Evolutionary conservation across 2,113 vertebrate species (phyloP).

Genomic region (Spea multiplicata): DNA sequence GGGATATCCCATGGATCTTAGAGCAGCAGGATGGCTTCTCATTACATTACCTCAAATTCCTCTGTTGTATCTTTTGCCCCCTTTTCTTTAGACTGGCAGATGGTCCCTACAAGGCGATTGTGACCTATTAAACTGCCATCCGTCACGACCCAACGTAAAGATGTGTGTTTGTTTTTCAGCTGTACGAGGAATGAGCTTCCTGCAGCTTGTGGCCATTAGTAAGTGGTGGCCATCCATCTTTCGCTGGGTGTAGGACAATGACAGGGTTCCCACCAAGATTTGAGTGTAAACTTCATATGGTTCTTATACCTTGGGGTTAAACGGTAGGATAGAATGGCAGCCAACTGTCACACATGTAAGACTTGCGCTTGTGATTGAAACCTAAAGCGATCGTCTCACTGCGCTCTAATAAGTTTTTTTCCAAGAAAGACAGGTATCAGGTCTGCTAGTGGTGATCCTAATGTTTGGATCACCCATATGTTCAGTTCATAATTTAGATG

Average conservation of each 20-base stretch:
- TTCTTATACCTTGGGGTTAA: conserved; percentile 33
- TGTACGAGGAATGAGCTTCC: conserved; percentile 28
- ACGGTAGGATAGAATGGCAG: conserved; percentile 4
- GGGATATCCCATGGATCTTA: conserved; percentile 24
- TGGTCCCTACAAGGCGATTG: conserved; percentile 43
- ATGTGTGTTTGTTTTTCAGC: conserved; percentile 37
- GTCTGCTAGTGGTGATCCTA: too few relatives aligned
- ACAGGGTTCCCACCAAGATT: not conserved
- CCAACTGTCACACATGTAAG: conserved; percentile 16
- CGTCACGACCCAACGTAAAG: conserved; percentile 16
- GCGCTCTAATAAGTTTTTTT: too few relatives aligned
- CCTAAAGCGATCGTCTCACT: not conserved
- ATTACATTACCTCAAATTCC: conserved; percentile 47
- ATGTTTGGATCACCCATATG: too few relatives aligned
- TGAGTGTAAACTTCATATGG: not conserved
- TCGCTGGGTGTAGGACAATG: conserved; percentile 12
- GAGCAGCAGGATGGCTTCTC: conserved; percentile 3
- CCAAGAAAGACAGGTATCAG: too few relatives aligned
- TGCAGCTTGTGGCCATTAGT: conserved; percentile 44
- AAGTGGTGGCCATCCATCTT: conserved; percentile 36
- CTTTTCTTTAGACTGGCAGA: conserved; percentile 54
- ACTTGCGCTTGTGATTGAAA: not conserved
- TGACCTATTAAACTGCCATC: conserved; percentile 20
- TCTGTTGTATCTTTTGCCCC: not conserved
- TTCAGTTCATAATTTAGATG: too few relatives aligned